phyloP scores from a whole-genome alignment of 2,888 invertebrate genomes.

The Dynastes hyllus region DNA sequence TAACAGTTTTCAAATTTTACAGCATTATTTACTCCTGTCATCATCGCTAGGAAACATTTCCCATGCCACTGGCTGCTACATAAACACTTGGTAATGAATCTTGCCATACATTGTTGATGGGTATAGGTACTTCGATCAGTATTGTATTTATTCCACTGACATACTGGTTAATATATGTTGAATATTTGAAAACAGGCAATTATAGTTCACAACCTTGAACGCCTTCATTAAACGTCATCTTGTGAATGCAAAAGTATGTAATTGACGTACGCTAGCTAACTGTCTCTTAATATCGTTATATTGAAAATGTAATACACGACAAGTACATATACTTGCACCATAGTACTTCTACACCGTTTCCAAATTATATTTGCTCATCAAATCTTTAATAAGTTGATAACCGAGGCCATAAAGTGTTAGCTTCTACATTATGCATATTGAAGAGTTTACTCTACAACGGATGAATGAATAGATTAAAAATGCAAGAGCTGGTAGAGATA shows the following conservation, averaged over 20 bases:
- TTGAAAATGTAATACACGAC: not conserved
- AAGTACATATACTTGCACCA: not conserved
- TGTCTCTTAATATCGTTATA: not conserved
- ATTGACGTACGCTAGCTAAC: not conserved
- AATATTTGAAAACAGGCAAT: constrained; percentile 24
- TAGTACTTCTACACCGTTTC: not conserved
- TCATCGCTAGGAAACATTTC: not conserved
- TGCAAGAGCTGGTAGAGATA: not conserved
- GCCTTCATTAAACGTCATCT: constrained; percentile 2
- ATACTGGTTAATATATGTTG: constrained; percentile 1
- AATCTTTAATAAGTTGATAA: not conserved
- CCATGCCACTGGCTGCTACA: too few relatives aligned
- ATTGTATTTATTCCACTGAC: not conserved
- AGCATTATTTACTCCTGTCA: too few relatives aligned
- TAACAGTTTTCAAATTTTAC: too few relatives aligned
- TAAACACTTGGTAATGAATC: constrained; percentile 1
- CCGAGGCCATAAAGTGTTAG: not conserved
- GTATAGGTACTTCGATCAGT: constrained; percentile 1
- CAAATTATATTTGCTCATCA: not conserved
- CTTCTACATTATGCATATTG: not conserved
- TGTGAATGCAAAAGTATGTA: not conserved
- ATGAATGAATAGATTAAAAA: constrained; percentile 14
- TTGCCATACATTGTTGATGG: constrained; percentile 8
- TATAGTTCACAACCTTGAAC: constrained; percentile 12
- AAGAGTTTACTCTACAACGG: not conserved